phyloP scores from a whole-genome alignment of 2,113 vertebrate species.

The Dissostichus mawsoni region DNA sequence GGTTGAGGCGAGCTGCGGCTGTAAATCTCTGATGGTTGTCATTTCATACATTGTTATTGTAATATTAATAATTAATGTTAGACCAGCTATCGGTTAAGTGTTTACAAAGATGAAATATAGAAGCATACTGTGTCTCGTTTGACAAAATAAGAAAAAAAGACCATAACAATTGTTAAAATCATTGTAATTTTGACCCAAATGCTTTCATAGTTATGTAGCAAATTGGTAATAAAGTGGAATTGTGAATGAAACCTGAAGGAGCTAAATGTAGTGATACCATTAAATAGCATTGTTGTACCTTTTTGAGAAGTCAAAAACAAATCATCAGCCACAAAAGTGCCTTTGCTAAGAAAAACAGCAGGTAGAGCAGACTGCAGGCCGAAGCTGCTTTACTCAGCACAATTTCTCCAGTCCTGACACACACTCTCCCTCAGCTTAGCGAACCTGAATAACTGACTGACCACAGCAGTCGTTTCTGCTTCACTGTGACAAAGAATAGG shows the following conservation, averaged over 20 bases:
- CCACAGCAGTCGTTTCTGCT: slow-evolving; percentile 33
- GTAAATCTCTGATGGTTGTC: neutral
- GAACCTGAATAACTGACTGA: slow-evolving; percentile 40
- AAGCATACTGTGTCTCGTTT: neutral
- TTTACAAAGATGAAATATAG: neutral
- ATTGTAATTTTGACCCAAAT: neutral
- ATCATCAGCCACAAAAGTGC: neutral
- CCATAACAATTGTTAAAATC: neutral
- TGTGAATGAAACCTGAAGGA: neutral
- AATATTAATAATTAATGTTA: neutral
- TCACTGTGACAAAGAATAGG: slow-evolving; percentile 53
- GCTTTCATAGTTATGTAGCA: neutral
- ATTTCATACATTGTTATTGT: neutral
- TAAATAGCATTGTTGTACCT: neutral
- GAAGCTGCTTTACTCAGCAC: neutral
- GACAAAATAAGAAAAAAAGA: neutral
- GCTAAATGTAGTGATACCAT: neutral
- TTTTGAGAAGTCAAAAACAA: neutral
- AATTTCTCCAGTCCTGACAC: slow-evolving; percentile 6
- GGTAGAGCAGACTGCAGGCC: neutral
- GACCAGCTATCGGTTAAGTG: neutral
- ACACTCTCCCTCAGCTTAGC: slow-evolving; percentile 19
- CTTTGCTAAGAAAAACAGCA: neutral
- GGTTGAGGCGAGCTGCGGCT: neutral
- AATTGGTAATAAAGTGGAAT: neutral